These are phyloP conservation scores for Mobula birostris DNA, from an alignment of 2,113 vertebrate genomes.

Conservation along the genomic window DNA sequence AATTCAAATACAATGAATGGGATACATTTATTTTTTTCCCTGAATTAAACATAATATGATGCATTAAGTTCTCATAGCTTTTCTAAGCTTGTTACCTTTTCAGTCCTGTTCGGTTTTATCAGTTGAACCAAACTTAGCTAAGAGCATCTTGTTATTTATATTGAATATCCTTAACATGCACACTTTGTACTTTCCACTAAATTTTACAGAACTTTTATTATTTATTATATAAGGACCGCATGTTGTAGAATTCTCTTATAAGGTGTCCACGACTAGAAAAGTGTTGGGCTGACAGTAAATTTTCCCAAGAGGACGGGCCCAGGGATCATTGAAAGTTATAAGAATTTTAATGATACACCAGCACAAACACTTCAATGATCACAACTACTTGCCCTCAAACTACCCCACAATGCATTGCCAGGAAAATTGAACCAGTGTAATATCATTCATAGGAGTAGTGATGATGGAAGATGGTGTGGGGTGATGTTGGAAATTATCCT, in stretches of 20 bases:
- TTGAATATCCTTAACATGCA: not conserved
- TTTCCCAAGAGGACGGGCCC: not conserved
- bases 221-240: not conserved
- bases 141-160: not conserved
- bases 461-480: too few species aligned
- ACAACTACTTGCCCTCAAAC: too few species aligned
- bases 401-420: not conserved
- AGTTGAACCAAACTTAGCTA: not conserved
- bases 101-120: not conserved
- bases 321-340: not conserved
- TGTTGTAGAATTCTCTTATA: not conserved
- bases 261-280: not conserved
- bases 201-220: not conserved
- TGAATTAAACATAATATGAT: not conserved
- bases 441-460: too few species aligned
- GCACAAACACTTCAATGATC: not conserved
- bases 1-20: not conserved
- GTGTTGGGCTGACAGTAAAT: not conserved
- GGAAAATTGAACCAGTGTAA: not conserved
- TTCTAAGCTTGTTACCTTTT: not conserved
- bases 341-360: not conserved
- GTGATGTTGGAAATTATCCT: not conserved
- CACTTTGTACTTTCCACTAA: not conserved
- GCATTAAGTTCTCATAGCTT: not conserved
- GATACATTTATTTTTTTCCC: not conserved